Conservation (phyloP, 92 coral and sea anemone species). For the Galaxea fascicularis region DNA sequence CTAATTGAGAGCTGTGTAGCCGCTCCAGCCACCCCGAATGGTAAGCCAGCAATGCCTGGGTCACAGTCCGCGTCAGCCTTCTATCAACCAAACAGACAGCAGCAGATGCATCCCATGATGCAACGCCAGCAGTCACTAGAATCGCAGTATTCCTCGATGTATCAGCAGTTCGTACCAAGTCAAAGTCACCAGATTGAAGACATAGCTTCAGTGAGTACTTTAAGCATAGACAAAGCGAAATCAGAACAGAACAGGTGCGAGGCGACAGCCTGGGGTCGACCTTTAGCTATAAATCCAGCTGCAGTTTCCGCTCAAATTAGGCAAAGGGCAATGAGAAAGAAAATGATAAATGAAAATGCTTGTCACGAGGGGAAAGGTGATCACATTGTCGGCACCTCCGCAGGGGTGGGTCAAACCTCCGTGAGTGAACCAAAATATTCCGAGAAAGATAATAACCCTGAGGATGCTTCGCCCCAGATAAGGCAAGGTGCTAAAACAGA, state of each 20-base stretch:
- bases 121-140: slow-evolving; percentile 51
- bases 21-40: slow-evolving; percentile 81
- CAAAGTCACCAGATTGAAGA: slow-evolving; percentile 54
- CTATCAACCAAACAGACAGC: slow-evolving; percentile 79
- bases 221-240: slow-evolving; percentile 27
- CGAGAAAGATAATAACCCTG: not conserved
- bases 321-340: slow-evolving; percentile 28
- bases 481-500: not conserved
- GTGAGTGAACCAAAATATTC: not conserved
- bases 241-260: slow-evolving; percentile 16
- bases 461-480: not conserved
- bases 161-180: slow-evolving; percentile 46
- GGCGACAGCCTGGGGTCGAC: slow-evolving; percentile 17
- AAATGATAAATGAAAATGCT: not conserved
- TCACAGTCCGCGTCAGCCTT: slow-evolving; percentile 85
- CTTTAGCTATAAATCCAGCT: slow-evolving; percentile 2
- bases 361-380: slow-evolving; percentile 3
- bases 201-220: slow-evolving; percentile 53
- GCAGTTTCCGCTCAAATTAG: slow-evolving; percentile 24
- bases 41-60: slow-evolving; percentile 91
- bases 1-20: slow-evolving; percentile 89
- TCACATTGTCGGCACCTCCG: not conserved
- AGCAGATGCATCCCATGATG: slow-evolving; percentile 54
- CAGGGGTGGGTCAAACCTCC: not conserved
- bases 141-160: slow-evolving; percentile 45